phyloP scores from a whole-genome alignment of 1,140 invertebrate species.

The Drosophila pruinosa region DNA sequence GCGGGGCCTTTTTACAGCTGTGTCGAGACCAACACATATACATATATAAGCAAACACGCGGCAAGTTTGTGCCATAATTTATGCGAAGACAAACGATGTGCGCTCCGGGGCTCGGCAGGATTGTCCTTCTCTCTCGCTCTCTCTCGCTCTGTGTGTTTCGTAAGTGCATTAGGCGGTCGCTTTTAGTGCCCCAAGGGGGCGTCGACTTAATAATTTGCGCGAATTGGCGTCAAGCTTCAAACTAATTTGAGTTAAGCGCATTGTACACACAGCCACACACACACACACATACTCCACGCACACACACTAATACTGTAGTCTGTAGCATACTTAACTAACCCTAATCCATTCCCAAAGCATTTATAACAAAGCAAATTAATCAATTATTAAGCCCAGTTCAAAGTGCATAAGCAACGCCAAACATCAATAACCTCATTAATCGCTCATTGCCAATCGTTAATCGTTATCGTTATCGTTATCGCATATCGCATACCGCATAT shows the following conservation, averaged over 20 bases:
- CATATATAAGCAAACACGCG: neutral
- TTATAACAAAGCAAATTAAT: slow-evolving; percentile 23
- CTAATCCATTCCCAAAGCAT: neutral
- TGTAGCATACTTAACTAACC: slow-evolving; percentile 6
- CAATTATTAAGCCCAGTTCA: slow-evolving; percentile 18
- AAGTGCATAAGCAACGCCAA: slow-evolving; percentile 54
- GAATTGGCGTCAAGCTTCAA: slow-evolving; percentile 69
- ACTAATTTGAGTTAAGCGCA: slow-evolving; percentile 74
- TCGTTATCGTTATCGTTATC: slow-evolving; percentile 7
- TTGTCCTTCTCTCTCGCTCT: neutral
- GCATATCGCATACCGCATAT: neutral
- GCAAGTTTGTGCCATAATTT: slow-evolving; percentile 56
- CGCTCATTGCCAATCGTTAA: slow-evolving; percentile 17
- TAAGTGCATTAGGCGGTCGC: slow-evolving; percentile 68
- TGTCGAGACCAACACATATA: slow-evolving; percentile 18
- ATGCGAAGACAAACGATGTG: slow-evolving; percentile 59
- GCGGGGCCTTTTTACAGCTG: slow-evolving; percentile 36
- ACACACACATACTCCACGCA: slow-evolving; percentile 10
- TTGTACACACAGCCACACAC: slow-evolving; percentile 43
- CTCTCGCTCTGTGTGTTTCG: neutral
- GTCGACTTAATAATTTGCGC: slow-evolving; percentile 71
- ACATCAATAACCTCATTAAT: slow-evolving; percentile 75
- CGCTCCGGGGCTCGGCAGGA: slow-evolving; percentile 8
- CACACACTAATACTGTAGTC: slow-evolving; percentile 1
- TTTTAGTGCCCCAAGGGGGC: slow-evolving; percentile 57